phyloP scores from a whole-genome alignment of 2,113 vertebrate genomes.

The Myrmecobius fasciatus region DNA sequence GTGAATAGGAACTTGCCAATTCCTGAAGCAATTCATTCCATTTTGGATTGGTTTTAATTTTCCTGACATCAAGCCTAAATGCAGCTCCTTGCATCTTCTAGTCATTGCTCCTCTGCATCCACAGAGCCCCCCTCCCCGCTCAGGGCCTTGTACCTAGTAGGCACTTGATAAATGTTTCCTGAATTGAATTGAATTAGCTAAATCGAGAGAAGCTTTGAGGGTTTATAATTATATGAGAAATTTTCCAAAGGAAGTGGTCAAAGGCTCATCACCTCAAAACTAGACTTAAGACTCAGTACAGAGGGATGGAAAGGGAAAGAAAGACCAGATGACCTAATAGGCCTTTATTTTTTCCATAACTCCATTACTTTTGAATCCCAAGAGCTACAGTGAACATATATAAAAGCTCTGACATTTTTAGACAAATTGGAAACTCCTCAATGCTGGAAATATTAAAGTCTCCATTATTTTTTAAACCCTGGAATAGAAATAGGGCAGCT shows the following conservation, averaged over 20 bases:
- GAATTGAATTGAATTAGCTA: constrained; percentile 1
- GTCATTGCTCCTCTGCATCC: neutral
- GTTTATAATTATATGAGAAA: constrained; percentile 4
- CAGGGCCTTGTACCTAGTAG: neutral
- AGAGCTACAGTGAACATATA: neutral
- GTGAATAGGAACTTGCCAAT: neutral
- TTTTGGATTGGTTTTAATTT: neutral
- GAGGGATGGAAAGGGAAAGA: neutral
- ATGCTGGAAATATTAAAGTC: neutral
- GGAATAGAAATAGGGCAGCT: neutral
- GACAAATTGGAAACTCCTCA: neutral
- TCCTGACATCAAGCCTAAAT: neutral
- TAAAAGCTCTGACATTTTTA: neutral
- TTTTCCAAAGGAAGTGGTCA: neutral
- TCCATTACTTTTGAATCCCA: neutral
- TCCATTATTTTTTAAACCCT: neutral
- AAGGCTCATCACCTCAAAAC: constrained; percentile 1
- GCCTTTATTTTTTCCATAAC: neutral
- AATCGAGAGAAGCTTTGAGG: constrained; percentile 5
- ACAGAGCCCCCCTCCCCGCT: neutral
- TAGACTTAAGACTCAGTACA: neutral
- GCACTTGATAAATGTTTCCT: constrained; percentile 5
- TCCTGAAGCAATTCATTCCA: neutral
- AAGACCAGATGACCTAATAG: neutral
- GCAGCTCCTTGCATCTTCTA: neutral